Base-by-base conservation (phyloP, 2,113 vertebrate species). In the Ursus arctos region DNA sequence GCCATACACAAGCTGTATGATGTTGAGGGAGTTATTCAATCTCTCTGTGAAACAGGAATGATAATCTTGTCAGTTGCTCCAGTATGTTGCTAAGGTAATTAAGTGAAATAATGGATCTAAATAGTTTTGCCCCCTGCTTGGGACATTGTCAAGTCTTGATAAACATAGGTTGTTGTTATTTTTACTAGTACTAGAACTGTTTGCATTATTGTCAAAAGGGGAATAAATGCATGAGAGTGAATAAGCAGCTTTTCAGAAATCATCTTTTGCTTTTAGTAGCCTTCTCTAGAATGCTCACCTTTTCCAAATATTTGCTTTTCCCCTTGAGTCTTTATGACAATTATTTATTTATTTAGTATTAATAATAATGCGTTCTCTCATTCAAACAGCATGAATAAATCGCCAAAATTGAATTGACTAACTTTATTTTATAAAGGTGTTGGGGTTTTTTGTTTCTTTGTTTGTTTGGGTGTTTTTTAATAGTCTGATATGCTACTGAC, bases 51-150 rank as follows among this genome's bases (percentile, higher is more conserved):
- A 81, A 40, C 16, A 49, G 24, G 53, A 59, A 51, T 65, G 36
- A 22, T 79, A 65, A 33, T 43, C 67, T 22, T 28, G 65, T 67
- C 19, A 79, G 40, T 24, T 22, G 16, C 24, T 49, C 33, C 53
- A 43, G 24, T 71, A 40, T 31, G 53, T 87, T 63, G 65, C 92
- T 33, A 18, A 59, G 59, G 28, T 51, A 93, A 86, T 76, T 82
- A 65, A 82, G n/a, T 69, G 88, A 94, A 63, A 63, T 51, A 83
- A 49, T 91, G 28, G n/a, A 19, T 88, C 43, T 76, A 92, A 84
- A 84, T 55, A 28, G 76, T 63, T 91, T 84, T 88, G 63, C 47
- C 40, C 43, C 33, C 28, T 55, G 88, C 28, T 47, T 72, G 43
- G 24, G 36, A 49, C 22, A 86, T 36, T 43, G n/a, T 93, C 36